Conservation (phyloP, 2,888 invertebrate genomes). For the Tachystola acroxantha region DNA sequence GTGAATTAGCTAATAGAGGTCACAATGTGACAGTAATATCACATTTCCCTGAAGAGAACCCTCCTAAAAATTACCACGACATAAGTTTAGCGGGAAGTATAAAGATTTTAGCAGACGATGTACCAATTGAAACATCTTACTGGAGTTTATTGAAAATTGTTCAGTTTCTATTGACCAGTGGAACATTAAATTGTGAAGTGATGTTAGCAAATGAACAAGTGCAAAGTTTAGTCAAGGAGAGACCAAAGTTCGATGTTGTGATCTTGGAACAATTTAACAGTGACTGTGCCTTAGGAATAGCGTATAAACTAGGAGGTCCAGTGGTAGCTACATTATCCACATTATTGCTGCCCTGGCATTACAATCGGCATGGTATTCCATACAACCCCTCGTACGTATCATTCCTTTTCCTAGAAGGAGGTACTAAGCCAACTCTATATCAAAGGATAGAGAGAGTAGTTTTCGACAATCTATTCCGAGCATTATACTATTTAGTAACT, state of each 20-base stretch:
- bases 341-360: constrained; percentile 80
- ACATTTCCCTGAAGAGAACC: constrained; percentile 74
- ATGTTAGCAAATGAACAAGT: constrained; percentile 50
- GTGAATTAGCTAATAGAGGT: constrained; percentile 78
- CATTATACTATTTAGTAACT: constrained; percentile 32
- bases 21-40: constrained; percentile 83
- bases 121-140: constrained; percentile 34
- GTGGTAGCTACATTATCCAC: constrained; percentile 78
- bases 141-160: not conserved
- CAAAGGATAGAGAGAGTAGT: constrained; percentile 53
- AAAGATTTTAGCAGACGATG: constrained; percentile 33
- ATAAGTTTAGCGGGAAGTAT: constrained; percentile 63
- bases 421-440: constrained; percentile 50
- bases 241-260: constrained; percentile 81
- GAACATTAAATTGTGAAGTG: constrained; percentile 47
- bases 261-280: constrained; percentile 84
- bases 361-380: constrained; percentile 74
- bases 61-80: constrained; percentile 77
- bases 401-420: constrained; percentile 65
- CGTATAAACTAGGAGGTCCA: constrained; percentile 80
- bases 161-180: constrained; percentile 13
- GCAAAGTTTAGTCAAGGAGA: constrained; percentile 46
- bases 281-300: constrained; percentile 83
- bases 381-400: constrained; percentile 79
- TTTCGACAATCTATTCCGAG: constrained; percentile 42